A percentile compares a stretch with the other conserved stretches of the same genome.
Conservation (phyloP, 2,888 invertebrate species). For the Diarsia rubi region DNA sequence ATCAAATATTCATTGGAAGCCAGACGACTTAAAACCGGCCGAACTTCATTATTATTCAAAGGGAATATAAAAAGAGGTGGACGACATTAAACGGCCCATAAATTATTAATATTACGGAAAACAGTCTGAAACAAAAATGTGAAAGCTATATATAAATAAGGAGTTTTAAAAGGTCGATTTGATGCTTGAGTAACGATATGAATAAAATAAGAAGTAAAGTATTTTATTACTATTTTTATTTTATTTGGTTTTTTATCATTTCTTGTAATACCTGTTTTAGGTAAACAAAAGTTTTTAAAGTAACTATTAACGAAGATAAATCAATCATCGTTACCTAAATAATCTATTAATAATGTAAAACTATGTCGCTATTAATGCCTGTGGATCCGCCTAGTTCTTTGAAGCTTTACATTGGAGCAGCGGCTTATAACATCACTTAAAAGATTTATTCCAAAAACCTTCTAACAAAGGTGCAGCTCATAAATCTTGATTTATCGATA, state of each 20-base stretch:
- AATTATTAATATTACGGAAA: constrained; percentile 27
- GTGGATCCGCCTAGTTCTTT: not conserved
- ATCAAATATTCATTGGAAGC: constrained; percentile 46
- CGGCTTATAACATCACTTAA: not conserved
- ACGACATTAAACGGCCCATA: constrained; percentile 18
- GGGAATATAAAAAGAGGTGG: constrained; percentile 42
- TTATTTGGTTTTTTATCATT: not conserved
- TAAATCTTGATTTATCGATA: not conserved
- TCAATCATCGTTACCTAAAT: not conserved
- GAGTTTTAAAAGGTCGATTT: constrained; percentile 17
- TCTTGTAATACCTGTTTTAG: too few species aligned
- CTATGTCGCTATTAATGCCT: not conserved
- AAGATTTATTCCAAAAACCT: not conserved
- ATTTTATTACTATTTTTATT: too few species aligned
- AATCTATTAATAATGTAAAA: not conserved
- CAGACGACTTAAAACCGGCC: constrained; percentile 39
- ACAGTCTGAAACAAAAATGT: constrained; percentile 30
- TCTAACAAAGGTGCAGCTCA: not conserved
- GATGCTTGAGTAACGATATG: not conserved
- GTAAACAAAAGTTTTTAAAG: too few species aligned
- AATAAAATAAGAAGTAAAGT: not conserved
- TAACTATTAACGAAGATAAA: not conserved
- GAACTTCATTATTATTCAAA: constrained; percentile 36
- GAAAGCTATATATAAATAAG: constrained; percentile 31
- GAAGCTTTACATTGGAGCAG: not conserved